phyloP scores from a whole-genome alignment of 2,113 vertebrate genomes.

The Lipophrys pholis region DNA sequence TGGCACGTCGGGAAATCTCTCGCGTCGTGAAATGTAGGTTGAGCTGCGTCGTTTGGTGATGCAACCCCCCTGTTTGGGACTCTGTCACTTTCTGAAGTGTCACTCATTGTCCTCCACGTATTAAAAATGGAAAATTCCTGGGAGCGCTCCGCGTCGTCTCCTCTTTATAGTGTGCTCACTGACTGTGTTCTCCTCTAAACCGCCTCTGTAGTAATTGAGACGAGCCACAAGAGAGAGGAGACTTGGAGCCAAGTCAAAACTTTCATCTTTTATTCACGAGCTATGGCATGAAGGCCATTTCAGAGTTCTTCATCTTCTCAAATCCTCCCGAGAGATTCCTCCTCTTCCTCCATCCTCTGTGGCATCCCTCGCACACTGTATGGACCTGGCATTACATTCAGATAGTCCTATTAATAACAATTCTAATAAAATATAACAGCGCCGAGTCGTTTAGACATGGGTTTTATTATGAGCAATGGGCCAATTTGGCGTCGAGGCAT shows the following conservation, averaged over 20 bases:
- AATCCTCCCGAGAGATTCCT: slow-evolving; percentile 32
- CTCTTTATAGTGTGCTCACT: slow-evolving; percentile 31
- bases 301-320: slow-evolving; percentile 39
- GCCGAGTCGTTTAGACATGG: slow-evolving; percentile 39
- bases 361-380: slow-evolving; percentile 12
- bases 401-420: slow-evolving; percentile 77
- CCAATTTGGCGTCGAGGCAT: slow-evolving; percentile 67
- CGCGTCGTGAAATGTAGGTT: slow-evolving; percentile 17
- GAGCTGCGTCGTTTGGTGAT: slow-evolving; percentile 1
- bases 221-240: slow-evolving; percentile 44
- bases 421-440: slow-evolving; percentile 66
- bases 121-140: slow-evolving; percentile 47
- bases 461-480: slow-evolving; percentile 81
- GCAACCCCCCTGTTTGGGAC: slow-evolving; percentile 26
- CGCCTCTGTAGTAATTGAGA: slow-evolving; percentile 53
- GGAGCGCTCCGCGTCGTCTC: slow-evolving; percentile 7
- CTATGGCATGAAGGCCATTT: slow-evolving; percentile 32
- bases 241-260: slow-evolving; percentile 66
- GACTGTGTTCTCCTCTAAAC: slow-evolving; percentile 43
- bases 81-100: slow-evolving; percentile 35
- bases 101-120: slow-evolving; percentile 40
- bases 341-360: background rate
- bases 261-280: slow-evolving; percentile 72
- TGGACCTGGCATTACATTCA: slow-evolving; percentile 21
- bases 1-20: no score